Evolutionary conservation across 1,140 invertebrate genomes (phyloP).

Genomic region (Trichogramma pretiosum): DNA sequence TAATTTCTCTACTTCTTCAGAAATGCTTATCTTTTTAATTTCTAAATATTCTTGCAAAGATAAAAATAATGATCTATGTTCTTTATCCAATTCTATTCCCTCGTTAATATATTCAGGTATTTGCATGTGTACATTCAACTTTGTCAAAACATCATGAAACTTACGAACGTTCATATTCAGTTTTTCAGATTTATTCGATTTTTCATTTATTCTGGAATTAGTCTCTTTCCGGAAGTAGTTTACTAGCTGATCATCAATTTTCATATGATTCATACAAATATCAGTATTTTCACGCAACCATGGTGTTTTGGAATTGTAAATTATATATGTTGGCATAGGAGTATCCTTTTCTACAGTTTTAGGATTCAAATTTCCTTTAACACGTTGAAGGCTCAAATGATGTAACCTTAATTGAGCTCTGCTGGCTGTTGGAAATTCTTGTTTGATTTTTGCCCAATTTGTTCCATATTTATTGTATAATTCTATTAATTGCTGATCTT

Average conservation of each 20-base stretch:
- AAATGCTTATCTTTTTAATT: neutral
- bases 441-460: slow-evolving; percentile 42
- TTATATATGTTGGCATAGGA: too few relatives aligned
- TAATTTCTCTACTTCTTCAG: slow-evolving; percentile 19
- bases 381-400: slow-evolving; percentile 33
- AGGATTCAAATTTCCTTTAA: slow-evolving; percentile 21
- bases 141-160: slow-evolving; percentile 26
- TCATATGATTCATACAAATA: slow-evolving; percentile 14
- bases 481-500: slow-evolving; percentile 39
- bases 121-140: slow-evolving; percentile 26
- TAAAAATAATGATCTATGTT: slow-evolving; percentile 26
- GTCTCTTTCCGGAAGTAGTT: slow-evolving; percentile 13
- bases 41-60: neutral
- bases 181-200: slow-evolving; percentile 14
- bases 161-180: slow-evolving; percentile 17
- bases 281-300: slow-evolving; percentile 14
- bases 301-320: slow-evolving; percentile 9
- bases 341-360: too few relatives aligned
- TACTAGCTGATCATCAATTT: slow-evolving; percentile 14
- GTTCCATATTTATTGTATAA: slow-evolving; percentile 34
- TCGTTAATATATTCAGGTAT: slow-evolving; percentile 20
- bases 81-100: slow-evolving; percentile 20
- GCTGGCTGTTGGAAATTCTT: slow-evolving; percentile 36
- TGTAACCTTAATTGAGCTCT: slow-evolving; percentile 45
- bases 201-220: slow-evolving; percentile 3